A percentile compares a stretch with the other conserved stretches of the same genome.
These are phyloP conservation scores for Sebastes umbrosus DNA, from an alignment of 2,797 vertebrate species.

Conservation along the genomic window DNA sequence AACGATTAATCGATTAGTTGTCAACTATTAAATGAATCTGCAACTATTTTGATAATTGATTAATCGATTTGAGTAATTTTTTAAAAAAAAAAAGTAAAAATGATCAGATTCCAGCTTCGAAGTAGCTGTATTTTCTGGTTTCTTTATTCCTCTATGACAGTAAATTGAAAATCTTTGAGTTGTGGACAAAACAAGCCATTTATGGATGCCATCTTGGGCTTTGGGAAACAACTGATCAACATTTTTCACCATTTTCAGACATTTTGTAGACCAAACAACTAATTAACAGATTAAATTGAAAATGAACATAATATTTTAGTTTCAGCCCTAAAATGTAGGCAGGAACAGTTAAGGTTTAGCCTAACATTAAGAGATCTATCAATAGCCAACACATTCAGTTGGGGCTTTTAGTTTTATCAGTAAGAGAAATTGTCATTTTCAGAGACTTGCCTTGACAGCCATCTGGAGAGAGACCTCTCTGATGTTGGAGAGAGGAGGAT, in stretches of 20 bases:
- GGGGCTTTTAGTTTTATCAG: neutral
- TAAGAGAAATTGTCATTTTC: neutral
- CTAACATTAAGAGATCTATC: neutral
- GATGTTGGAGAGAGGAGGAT: slow-evolving; percentile 94
- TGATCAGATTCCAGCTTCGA: too few relatives aligned
- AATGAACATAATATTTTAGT: neutral
- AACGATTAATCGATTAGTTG: too few relatives aligned
- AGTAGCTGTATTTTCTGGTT: too few relatives aligned
- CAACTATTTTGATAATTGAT: too few relatives aligned
- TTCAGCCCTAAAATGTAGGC: neutral
- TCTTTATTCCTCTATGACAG: too few relatives aligned
- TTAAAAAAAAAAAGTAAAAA: too few relatives aligned
- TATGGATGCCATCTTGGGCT: neutral
- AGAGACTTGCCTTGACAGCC: slow-evolving; percentile 88
- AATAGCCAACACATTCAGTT: neutral
- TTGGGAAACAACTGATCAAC: neutral
- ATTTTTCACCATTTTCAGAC: neutral
- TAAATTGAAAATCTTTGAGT: too few relatives aligned
- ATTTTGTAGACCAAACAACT: neutral
- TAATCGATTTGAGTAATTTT: too few relatives aligned
- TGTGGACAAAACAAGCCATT: too few relatives aligned
- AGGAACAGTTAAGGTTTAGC: neutral
- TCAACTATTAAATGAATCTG: too few relatives aligned
- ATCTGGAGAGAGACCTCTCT: slow-evolving; percentile 94
- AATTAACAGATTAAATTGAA: neutral